Evolutionary conservation across 1,140 invertebrate species (phyloP).

Genomic region (Bombus sibiricus): DNA sequence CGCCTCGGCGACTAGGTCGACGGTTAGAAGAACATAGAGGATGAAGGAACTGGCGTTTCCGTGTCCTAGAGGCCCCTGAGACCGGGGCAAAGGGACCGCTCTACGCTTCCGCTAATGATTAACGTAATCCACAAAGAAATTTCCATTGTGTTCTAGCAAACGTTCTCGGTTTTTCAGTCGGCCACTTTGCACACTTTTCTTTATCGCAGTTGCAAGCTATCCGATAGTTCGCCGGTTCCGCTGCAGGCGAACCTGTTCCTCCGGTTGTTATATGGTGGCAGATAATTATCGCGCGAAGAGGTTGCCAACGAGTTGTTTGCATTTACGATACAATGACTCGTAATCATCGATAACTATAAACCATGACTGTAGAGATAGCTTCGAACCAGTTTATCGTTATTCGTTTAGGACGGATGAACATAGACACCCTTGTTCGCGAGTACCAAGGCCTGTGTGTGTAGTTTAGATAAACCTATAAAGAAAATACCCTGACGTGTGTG

Average conservation of each 20-base stretch:
- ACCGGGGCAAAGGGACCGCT: slow-evolving; percentile 16
- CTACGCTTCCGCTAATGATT: slow-evolving; percentile 40
- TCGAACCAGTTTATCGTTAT: background rate
- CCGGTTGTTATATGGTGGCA: background rate
- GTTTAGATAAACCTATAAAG: too few relatives aligned
- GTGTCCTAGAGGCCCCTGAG: slow-evolving; percentile 26
- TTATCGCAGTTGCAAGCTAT: background rate
- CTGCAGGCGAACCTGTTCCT: background rate
- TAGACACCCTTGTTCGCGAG: too few relatives aligned
- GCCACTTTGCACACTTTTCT: background rate
- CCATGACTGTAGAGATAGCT: background rate
- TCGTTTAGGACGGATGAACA: background rate
- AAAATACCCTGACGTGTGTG: too few relatives aligned
- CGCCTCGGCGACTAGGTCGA: slow-evolving; percentile 25
- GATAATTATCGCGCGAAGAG: background rate
- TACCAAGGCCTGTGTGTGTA: too few relatives aligned
- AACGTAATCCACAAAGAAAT: slow-evolving; percentile 47
- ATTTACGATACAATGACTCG: background rate
- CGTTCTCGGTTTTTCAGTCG: background rate
- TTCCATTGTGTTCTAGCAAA: background rate
- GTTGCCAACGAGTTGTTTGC: background rate
- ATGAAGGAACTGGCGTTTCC: slow-evolving; percentile 58
- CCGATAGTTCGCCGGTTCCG: background rate
- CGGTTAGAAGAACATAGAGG: slow-evolving; percentile 12
- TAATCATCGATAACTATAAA: background rate